Evolutionary conservation across 2,888 invertebrate genomes (phyloP).

Genomic region (Pristionchus fissidentatus): DNA sequence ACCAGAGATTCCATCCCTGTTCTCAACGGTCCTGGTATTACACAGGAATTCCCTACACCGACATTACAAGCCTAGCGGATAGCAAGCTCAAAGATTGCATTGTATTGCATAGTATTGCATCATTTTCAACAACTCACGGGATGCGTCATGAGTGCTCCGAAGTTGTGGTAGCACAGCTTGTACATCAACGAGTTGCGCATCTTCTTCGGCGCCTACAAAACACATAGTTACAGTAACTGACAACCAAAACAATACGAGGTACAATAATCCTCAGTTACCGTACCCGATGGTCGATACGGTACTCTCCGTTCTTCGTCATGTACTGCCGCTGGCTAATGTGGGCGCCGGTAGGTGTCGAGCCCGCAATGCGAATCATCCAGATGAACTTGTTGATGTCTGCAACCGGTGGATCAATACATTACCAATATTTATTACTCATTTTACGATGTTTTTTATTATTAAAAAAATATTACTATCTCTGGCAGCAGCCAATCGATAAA

Average conservation of each 20-base stretch:
- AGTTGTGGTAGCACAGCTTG: constrained; percentile 98
- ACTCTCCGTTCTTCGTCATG: constrained; percentile 90
- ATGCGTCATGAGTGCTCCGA: constrained; percentile 54
- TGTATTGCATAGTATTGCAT: neutral
- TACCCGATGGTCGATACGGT: constrained; percentile 88
- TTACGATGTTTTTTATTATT: too few relatives aligned
- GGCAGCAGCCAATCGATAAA: too few relatives aligned
- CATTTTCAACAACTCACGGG: neutral
- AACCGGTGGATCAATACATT: constrained; percentile 51
- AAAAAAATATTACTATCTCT: too few relatives aligned
- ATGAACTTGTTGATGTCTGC: constrained; percentile 97
- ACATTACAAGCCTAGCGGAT: too few relatives aligned
- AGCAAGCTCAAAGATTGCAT: too few relatives aligned
- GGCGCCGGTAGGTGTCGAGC: constrained; percentile 92
- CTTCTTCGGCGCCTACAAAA: constrained; percentile 81
- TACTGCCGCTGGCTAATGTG: constrained; percentile 93
- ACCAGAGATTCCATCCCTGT: too few relatives aligned
- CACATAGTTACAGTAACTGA: neutral
- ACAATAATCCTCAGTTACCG: constrained; percentile 78
- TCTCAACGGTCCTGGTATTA: too few relatives aligned
- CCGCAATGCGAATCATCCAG: constrained; percentile 98
- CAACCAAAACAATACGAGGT: constrained; percentile 76
- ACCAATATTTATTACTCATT: too few relatives aligned
- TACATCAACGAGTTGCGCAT: constrained; percentile 98
- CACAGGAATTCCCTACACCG: too few relatives aligned